These are phyloP conservation scores for Okapia johnstoni DNA, from an alignment of 2,113 vertebrate genomes.

Conservation along the genomic window DNA sequence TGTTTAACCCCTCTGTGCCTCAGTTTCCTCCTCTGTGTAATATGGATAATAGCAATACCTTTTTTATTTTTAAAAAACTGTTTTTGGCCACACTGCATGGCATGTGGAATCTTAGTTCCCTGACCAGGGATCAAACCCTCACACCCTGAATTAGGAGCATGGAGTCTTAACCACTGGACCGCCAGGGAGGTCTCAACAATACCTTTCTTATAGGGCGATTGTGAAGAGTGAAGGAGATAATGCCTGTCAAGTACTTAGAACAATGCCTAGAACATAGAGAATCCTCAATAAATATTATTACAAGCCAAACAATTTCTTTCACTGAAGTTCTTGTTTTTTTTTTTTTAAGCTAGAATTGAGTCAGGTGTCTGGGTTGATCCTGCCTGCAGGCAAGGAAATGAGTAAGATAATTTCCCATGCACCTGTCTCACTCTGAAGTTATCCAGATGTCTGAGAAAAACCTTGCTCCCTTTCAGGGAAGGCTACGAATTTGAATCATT, in stretches of 20 bases:
- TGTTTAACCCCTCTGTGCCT: background rate
- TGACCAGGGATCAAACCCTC: background rate
- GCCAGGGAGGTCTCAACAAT: background rate
- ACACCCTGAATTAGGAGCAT: background rate
- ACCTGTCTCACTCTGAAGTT: background rate
- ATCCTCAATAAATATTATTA: background rate
- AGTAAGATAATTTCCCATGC: background rate
- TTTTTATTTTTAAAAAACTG: background rate
- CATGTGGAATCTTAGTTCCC: background rate
- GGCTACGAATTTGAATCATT: background rate
- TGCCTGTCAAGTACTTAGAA: background rate
- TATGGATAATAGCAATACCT: background rate
- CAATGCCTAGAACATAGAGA: background rate
- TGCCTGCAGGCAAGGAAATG: background rate
- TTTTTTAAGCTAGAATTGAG: background rate
- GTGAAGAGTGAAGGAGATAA: background rate
- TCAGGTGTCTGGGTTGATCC: background rate
- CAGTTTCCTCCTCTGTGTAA: background rate
- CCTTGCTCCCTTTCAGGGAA: background rate
- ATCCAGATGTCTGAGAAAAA: background rate
- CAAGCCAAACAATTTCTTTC: background rate
- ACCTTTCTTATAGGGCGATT: background rate
- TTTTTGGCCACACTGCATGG: background rate
- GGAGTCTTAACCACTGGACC: background rate
- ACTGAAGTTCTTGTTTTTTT: background rate